These are phyloP conservation scores for Agrochola lychnidis DNA, from an alignment of 2,888 invertebrate species.

Conservation along the genomic window DNA sequence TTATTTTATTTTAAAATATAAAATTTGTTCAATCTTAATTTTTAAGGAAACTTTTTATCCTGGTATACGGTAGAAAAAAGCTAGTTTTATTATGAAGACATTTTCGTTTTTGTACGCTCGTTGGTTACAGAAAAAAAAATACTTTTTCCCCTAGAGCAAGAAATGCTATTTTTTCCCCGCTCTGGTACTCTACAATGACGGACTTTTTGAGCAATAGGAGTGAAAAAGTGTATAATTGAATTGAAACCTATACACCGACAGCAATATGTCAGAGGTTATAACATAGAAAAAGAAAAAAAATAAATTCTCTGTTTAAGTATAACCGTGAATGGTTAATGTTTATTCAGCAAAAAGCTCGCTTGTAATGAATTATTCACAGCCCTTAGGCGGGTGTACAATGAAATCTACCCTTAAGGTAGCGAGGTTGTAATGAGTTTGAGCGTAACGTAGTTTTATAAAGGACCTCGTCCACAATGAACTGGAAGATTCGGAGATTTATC, in stretches of 20 bases:
- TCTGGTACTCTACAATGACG: no score
- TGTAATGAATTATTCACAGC: slow-evolving; percentile 77
- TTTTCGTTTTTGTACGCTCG: no score
- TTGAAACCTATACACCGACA: neutral
- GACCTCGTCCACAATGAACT: neutral
- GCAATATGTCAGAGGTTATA: slow-evolving; percentile 15
- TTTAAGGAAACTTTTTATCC: no score
- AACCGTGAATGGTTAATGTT: slow-evolving; percentile 72
- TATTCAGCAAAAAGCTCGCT: slow-evolving; percentile 76
- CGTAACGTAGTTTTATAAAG: slow-evolving; percentile 26
- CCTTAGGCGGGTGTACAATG: slow-evolving; percentile 74
- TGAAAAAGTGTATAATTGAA: neutral
- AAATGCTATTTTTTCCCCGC: no score
- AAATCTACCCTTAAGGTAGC: slow-evolving; percentile 75
- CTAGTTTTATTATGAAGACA: no score
- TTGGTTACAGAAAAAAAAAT: no score
- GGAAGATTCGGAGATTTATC: neutral
- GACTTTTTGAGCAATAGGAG: no score
- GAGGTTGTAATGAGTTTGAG: slow-evolving; percentile 52
- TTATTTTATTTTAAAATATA: no score
- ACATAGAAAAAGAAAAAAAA: slow-evolving; percentile 59
- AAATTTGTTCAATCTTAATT: no score
- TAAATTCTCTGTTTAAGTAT: slow-evolving; percentile 63
- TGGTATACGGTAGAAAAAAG: no score
- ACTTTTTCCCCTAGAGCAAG: no score